Base-by-base conservation (phyloP, 2,888 invertebrate genomes). In the Folsomia candida region DNA sequence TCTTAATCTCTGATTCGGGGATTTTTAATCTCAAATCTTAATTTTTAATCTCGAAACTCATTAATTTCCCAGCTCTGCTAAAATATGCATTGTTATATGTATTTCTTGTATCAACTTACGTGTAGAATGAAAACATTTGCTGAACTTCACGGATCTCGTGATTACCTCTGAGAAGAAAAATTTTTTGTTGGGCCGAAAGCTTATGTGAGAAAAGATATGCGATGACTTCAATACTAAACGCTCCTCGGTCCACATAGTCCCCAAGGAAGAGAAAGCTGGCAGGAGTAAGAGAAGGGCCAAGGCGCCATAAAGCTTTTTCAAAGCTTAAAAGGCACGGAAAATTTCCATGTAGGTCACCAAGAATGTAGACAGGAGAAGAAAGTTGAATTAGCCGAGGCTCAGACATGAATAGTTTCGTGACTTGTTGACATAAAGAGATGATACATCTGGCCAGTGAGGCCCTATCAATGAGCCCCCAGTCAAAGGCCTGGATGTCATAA, bases 331-430 rank as follows among this genome's bases (percentile, higher is more conserved):
- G 83, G 77, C 91, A 90, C 9, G 84, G 82, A 73, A 88, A 87
- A 82, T 91, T 91, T 24, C 91, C 91, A 83, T 91, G 91, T 51
- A 91, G 84, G 81, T 91, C 91, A 87, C 87, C 87, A 78, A 88
- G 81, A 61, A 88, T 85, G 79, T 88, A 88, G 22, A 85, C 83
- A 1, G 88, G 88, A 1, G 88, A 84, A 25, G 81, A 80, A 1
- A 89, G 79, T 71, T 84, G 83, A 37, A 89, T 77, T 47, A 88
- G 81, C 70, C 88, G 81, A 0, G 85, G 82, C 80, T 89, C 88
- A 18, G 81, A 81, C 63, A 81, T 82, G 1, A 88, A 82, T 20
- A 87, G 81, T n/a, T 85, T 84, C 70, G 83, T 83, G 0, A 84
- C 85, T 72, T 85, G 83, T 20, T 81, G 79, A 80, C 87, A 87